Conservation (phyloP, 2,797 vertebrate genomes). For the Graptemys geographica region DNA sequence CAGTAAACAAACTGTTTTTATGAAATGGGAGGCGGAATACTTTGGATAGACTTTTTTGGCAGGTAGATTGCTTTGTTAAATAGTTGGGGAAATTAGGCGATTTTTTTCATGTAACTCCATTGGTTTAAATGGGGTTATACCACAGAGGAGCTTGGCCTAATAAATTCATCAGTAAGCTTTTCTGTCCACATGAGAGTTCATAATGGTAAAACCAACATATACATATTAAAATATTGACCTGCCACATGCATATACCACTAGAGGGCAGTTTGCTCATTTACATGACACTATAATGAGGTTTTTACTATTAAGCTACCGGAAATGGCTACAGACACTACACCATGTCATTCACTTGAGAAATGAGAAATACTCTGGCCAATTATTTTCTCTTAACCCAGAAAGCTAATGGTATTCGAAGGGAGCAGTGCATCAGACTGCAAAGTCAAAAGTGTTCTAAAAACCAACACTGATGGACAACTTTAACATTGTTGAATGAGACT, state of each 20-base stretch:
- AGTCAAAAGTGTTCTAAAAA: conserved; percentile 1
- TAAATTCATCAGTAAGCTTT: background rate
- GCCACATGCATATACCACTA: background rate
- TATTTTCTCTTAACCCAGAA: background rate
- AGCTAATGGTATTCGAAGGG: conserved; percentile 5
- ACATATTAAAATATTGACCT: background rate
- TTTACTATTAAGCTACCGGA: background rate
- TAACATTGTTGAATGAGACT: conserved; percentile 10
- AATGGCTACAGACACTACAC: background rate
- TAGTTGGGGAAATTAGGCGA: background rate
- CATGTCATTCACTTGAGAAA: conserved; percentile 1
- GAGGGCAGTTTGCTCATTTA: background rate
- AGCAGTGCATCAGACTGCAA: background rate
- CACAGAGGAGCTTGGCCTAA: background rate
- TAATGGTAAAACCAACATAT: background rate
- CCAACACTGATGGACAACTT: background rate
- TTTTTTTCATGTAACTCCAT: background rate
- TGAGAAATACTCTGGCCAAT: conserved; percentile 6
- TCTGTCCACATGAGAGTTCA: background rate
- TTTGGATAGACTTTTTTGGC: background rate
- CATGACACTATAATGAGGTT: background rate
- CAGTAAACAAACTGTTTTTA: background rate
- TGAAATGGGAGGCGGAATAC: background rate
- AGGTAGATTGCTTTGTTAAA: conserved; percentile 5
- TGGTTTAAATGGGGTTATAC: background rate